These are phyloP conservation scores for Meriones psammophilus DNA, from an alignment of 2,797 vertebrate genomes.

Conservation along the genomic window DNA sequence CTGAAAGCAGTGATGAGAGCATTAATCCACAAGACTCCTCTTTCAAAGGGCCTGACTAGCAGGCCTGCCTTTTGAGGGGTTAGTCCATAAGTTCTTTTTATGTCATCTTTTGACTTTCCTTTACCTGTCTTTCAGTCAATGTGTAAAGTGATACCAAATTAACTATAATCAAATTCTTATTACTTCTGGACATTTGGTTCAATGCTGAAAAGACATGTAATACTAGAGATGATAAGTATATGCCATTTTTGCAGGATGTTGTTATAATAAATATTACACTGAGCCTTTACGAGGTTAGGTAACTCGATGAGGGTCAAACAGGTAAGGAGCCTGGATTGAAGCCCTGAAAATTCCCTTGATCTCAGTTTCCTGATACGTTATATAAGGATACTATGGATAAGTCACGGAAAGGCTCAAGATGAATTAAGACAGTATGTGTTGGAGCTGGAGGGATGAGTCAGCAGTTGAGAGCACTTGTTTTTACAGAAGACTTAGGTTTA, in stretches of 20 bases:
- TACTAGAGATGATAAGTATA: background rate
- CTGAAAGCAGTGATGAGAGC: background rate
- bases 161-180: background rate
- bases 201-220: background rate
- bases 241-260: background rate
- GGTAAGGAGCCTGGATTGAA: background rate
- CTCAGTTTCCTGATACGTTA: constrained; percentile 30
- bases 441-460: background rate
- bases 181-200: background rate
- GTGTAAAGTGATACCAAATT: background rate
- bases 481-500: too few relatives aligned
- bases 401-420: background rate
- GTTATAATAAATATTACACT: background rate
- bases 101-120: background rate
- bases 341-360: background rate
- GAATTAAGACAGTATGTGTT: background rate
- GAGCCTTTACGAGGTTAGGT: background rate
- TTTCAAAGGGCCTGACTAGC: background rate
- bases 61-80: constrained; percentile 20
- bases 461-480: too few relatives aligned
- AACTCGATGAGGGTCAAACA: background rate
- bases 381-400: background rate
- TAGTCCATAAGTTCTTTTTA: background rate
- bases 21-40: background rate
- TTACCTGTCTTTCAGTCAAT: background rate